Conservation (phyloP, 2,113 vertebrate genomes). For the Pelusios castaneus region DNA sequence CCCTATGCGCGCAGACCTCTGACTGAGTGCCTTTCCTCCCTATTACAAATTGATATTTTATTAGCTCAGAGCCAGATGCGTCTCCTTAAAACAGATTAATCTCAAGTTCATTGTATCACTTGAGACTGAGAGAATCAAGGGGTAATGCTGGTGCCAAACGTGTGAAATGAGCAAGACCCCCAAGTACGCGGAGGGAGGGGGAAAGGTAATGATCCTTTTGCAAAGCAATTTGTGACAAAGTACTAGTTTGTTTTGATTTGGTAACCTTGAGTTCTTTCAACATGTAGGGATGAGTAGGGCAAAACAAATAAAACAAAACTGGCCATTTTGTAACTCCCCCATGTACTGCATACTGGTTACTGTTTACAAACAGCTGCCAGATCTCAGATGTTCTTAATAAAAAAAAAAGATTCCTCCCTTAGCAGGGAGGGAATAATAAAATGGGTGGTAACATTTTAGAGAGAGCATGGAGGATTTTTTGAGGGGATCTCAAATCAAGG, state of each 20-base stretch:
- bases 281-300: not conserved
- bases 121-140: not conserved
- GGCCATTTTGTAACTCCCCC: not conserved
- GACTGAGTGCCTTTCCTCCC: constrained; percentile 38
- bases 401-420: not conserved
- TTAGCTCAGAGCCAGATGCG: constrained; percentile 73
- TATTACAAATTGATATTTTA: constrained; percentile 71
- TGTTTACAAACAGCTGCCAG: not conserved
- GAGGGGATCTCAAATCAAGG: constrained; percentile 51
- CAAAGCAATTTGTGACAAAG: not conserved
- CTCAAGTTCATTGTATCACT: constrained; percentile 56
- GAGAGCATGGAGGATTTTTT: not conserved
- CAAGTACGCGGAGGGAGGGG: rapidly evolving
- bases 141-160: constrained; percentile 8
- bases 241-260: not conserved
- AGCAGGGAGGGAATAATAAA: rapidly evolving
- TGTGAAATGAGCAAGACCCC: constrained; percentile 22
- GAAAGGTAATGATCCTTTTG: not conserved
- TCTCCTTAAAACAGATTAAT: constrained; percentile 72
- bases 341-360: not conserved
- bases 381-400: not conserved
- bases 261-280: not conserved
- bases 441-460: rapidly evolving
- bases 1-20: constrained; percentile 8
- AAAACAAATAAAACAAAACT: not conserved